Evolutionary conservation across 2,888 invertebrate genomes (phyloP).

Genomic region (Aelia acuminata): DNA sequence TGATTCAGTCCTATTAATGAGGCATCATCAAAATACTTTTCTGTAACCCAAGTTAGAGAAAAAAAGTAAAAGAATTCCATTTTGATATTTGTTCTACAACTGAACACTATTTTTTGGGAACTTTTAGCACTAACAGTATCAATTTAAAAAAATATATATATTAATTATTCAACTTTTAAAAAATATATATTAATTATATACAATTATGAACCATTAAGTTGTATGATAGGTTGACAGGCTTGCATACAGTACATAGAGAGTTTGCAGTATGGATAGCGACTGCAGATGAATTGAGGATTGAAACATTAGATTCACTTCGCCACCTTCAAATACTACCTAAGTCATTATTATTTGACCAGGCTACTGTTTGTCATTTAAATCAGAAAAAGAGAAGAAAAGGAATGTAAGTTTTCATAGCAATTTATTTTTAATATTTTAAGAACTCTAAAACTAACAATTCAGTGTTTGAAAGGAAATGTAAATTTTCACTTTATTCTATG

Average conservation of each 20-base stretch:
- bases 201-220: slow-evolving; percentile 19
- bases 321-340: slow-evolving; percentile 68
- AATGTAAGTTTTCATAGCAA: slow-evolving; percentile 24
- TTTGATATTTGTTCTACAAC: no score
- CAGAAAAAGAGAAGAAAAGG: slow-evolving; percentile 67
- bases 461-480: no score
- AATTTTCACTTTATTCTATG: no score
- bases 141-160: no score
- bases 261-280: slow-evolving; percentile 65
- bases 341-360: slow-evolving; percentile 70
- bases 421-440: neutral
- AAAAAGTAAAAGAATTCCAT: no score
- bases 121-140: no score
- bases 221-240: slow-evolving; percentile 61
- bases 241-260: slow-evolving; percentile 62
- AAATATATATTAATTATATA: neutral
- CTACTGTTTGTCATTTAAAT: slow-evolving; percentile 75
- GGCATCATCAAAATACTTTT: neutral
- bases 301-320: slow-evolving; percentile 68
- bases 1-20: neutral
- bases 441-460: no score
- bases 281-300: slow-evolving; percentile 67
- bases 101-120: no score
- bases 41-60: no score
- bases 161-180: neutral